Base-by-base conservation (phyloP, 2,888 invertebrate species). In the Pimpla rufipes region DNA sequence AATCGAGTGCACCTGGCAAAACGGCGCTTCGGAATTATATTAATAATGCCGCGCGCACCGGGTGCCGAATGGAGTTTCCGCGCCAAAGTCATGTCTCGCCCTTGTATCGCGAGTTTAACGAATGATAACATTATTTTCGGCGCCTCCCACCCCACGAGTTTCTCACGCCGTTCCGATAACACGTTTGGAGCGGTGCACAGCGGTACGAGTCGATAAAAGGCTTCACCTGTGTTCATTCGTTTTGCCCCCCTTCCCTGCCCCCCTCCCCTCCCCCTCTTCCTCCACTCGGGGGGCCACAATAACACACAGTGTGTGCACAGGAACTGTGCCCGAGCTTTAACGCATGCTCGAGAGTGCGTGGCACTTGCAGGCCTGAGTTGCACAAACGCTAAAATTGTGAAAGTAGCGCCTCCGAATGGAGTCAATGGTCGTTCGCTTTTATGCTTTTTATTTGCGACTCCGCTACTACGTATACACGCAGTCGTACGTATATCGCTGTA, bases 41-140 rank as follows among this genome's bases (percentile, higher is more conserved):
- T 78, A 78, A 78, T 78, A 78, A 78, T 68, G 40, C 68, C 18
- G 78, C n/a, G n/a, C n/a, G n/a, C 70, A 42, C 70, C 64, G 45
- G 50, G 59, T 77, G 68, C 37, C 35, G 59, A 77, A 68, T 50
- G 64, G 64, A 40, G 40, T 47, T 59, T 21, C 52, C 52, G 29
- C 50, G 23, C 18, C 40, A 21, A 23, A 40, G 42, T 37, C 52
- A 10, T 55, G 45, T 78, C 40, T 40, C 4, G 29, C 45, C 21
- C 42, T 47, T 50, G 50, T 52, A 52, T 50, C 29, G 7, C 42
- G 64, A 71, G 45, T 81, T 71, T 78, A 71, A 71, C 71, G 81
- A 66, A 78, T 80, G 75, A 80, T 78, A 78, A 81, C 66, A 66
- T 76, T 77, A 76, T 81, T 81, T 81, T 81, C 71, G 71, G 59